Evolutionary conservation across 2,797 vertebrate genomes (phyloP), one percentile per base, ranked within the genome.

Genomic region (Acrossocheilus wenchowensis): DNA sequence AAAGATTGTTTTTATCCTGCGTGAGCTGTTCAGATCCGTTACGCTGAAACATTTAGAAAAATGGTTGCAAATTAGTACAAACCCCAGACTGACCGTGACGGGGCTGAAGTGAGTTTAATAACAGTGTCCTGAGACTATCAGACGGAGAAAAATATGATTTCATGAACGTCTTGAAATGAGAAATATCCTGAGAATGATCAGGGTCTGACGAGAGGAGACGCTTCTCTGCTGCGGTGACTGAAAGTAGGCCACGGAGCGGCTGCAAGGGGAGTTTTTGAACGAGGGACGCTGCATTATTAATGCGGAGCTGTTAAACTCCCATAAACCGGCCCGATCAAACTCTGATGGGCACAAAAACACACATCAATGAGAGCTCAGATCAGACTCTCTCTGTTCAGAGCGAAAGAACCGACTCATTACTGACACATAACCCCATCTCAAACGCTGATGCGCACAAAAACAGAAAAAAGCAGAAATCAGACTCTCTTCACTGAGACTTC

Each of bases 251-350:
- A 85, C 10, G 12, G 75, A 54, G 74, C 12, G 43, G 69, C n/a
- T 90, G 91, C 87, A 87, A 86, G 60, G 90, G 91, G 92, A 91
- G 91, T 93, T 93, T 93, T 91, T 89, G 90, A 93, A 93, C 93
- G 91, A 93, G 91, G 92, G 93, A 92, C 93, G 92, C 93, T 94
- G 92, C 94, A 95, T 95, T 94, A 95, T 95, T 95, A 91, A 95
- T 94, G 92, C 26, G 77, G 41, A 39, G 21, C 34, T n/a, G 43
- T 14, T 48, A 48, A 48, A 57, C 54, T 60, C 57, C 23, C 3
- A 60, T 60, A 60, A 60, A 60, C 57, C 57, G 4, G 21, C 8
- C 21, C 9, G 54, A 57, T 17, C 48, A 15, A 5, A 52, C 2
- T 36, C 34, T 36, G 34, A 36, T 3, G 34, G 2, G 34, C 34